Conservation (phyloP, 92 coral and sea anemone genomes). For the Umimayanthus kanabou region DNA sequence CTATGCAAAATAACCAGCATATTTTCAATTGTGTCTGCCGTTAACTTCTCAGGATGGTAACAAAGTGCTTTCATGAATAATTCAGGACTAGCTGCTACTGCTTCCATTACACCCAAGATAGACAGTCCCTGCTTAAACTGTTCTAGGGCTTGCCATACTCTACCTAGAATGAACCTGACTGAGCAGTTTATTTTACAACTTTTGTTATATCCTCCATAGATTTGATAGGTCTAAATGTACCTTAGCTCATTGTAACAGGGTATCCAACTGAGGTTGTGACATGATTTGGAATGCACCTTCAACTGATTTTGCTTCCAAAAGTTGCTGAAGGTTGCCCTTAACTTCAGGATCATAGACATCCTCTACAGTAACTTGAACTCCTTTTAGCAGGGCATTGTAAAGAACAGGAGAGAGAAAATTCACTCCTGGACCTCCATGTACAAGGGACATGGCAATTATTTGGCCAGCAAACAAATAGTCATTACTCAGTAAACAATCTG, state of each 20-base stretch:
- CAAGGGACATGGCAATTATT: slow-evolving; percentile 69
- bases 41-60: slow-evolving; percentile 43
- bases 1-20: too few species aligned
- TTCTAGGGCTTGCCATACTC: slow-evolving; percentile 64
- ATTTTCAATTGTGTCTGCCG: slow-evolving; percentile 49
- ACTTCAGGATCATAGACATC: slow-evolving; percentile 71
- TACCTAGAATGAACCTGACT: slow-evolving; percentile 64
- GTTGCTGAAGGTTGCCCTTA: slow-evolving; percentile 49
- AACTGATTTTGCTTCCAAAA: slow-evolving; percentile 48
- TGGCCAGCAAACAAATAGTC: slow-evolving; percentile 69
- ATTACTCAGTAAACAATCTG: slow-evolving; percentile 55
- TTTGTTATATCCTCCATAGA: slow-evolving; percentile 50
- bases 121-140: slow-evolving; percentile 61
- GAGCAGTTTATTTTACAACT: slow-evolving; percentile 63
- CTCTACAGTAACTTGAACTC: slow-evolving; percentile 50
- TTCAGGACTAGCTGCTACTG: slow-evolving; percentile 58
- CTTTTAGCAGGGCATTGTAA: slow-evolving; percentile 62
- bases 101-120: slow-evolving; percentile 64
- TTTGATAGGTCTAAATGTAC: slow-evolving; percentile 50
- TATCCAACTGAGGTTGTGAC: slow-evolving; percentile 53
- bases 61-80: slow-evolving; percentile 58
- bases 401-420: slow-evolving; percentile 54
- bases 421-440: slow-evolving; percentile 73
- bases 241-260: slow-evolving; percentile 53
- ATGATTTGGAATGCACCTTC: slow-evolving; percentile 58